Conservation (phyloP, 2,797 vertebrate species). For the Falco biarmicus region DNA sequence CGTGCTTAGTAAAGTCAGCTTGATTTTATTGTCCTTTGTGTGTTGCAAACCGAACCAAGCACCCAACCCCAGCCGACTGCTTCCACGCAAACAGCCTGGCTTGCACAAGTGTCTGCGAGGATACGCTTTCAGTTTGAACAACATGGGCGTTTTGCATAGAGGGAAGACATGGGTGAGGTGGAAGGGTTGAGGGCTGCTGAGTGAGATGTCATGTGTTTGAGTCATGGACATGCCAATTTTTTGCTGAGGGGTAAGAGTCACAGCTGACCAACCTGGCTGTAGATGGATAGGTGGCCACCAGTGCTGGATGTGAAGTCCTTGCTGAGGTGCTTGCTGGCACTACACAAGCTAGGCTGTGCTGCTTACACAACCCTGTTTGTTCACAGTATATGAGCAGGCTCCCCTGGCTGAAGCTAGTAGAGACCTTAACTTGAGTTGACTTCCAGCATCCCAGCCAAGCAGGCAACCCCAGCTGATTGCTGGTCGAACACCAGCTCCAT, state of each 20-base stretch:
- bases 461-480: not conserved
- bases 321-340: not conserved
- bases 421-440: not conserved
- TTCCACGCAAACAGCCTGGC: not conserved
- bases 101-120: not conserved
- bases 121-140: not conserved
- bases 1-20: not conserved
- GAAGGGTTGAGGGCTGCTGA: not conserved
- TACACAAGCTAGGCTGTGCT: not conserved
- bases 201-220: not conserved
- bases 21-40: not conserved
- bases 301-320: not conserved
- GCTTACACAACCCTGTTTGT: not conserved
- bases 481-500: not conserved
- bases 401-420: not conserved
- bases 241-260: not conserved
- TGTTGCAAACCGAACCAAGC: not conserved
- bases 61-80: not conserved
- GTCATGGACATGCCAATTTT: not conserved
- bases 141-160: not conserved
- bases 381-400: not conserved
- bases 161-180: not conserved
- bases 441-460: not conserved
- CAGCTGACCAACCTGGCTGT: not conserved
- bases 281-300: not conserved